A percentile compares a stretch with the other conserved stretches of the same genome.
Evolutionary conservation across 2,113 vertebrate genomes (phyloP).

Genomic region (Nettapus auritus): DNA sequence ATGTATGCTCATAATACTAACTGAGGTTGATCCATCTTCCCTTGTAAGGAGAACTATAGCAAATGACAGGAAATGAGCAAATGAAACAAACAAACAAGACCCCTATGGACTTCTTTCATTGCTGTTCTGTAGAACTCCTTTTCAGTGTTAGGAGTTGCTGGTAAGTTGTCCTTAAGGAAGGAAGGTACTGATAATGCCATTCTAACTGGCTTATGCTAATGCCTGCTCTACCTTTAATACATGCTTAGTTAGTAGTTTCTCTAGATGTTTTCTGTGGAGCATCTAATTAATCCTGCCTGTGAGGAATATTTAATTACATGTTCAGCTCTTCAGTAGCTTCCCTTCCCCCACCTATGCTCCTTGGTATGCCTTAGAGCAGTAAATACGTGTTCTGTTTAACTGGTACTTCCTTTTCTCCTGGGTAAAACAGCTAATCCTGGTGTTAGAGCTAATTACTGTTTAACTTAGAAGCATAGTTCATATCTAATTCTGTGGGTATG

Average conservation of each 20-base stretch:
- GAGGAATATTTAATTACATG: slow-evolving; percentile 9
- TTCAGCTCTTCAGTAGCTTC: not conserved
- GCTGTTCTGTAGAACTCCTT: not conserved
- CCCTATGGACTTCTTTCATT: not conserved
- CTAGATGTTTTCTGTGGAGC: not conserved
- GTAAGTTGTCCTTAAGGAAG: not conserved
- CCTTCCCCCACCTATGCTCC: not conserved
- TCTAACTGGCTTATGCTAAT: not conserved
- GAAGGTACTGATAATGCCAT: not conserved
- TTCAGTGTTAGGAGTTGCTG: not conserved
- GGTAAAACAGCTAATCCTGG: not conserved
- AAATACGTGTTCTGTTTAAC: not conserved
- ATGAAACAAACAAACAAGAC: not conserved
- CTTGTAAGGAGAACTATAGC: not conserved
- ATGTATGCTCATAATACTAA: not conserved
- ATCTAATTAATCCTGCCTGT: not conserved
- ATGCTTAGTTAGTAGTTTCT: not conserved
- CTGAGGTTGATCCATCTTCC: not conserved
- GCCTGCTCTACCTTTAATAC: not conserved
- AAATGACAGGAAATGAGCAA: not conserved
- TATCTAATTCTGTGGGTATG: not conserved
- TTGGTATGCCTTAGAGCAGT: not conserved
- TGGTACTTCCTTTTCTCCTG: not conserved
- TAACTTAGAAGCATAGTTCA: not conserved
- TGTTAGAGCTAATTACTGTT: not conserved